Conservation (phyloP, 2,797 vertebrate species). For the Chloroceryle inda region DNA sequence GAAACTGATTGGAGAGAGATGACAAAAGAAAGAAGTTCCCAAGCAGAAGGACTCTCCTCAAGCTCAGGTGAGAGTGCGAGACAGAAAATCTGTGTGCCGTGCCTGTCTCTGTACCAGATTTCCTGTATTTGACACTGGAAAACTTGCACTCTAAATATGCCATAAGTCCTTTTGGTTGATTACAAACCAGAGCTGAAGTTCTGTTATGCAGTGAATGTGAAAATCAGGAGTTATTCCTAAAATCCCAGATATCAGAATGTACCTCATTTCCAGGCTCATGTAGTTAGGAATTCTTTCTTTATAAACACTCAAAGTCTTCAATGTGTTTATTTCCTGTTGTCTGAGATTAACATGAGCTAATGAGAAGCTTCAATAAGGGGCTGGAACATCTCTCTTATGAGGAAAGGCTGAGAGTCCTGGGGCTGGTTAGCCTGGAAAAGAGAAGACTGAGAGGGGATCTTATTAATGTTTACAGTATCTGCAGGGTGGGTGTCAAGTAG, state of each 20-base stretch:
- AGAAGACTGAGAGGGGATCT: no score
- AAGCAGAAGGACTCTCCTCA: background rate
- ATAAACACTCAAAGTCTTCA: background rate
- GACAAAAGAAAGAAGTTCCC: background rate
- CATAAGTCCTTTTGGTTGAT: background rate
- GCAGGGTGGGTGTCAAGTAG: no score
- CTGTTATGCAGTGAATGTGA: background rate
- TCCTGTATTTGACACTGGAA: background rate
- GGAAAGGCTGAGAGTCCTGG: no score
- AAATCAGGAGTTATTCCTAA: background rate
- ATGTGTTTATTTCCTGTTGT: background rate
- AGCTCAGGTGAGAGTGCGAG: background rate
- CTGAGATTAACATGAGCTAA: background rate
- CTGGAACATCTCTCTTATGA: no score
- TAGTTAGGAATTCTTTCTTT: background rate
- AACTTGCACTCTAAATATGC: background rate
- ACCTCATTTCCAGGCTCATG: background rate
- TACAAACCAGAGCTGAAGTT: background rate
- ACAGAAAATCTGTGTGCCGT: background rate
- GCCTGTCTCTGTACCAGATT: background rate
- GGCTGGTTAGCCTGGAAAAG: no score
- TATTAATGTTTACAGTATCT: no score
- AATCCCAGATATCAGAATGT: background rate
- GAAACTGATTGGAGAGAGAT: background rate
- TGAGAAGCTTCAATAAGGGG: background rate